Evolutionary conservation across 1,140 invertebrate genomes (phyloP), one percentile per base, ranked within the genome.

Genomic region (Pentalonia nigronervosa): DNA sequence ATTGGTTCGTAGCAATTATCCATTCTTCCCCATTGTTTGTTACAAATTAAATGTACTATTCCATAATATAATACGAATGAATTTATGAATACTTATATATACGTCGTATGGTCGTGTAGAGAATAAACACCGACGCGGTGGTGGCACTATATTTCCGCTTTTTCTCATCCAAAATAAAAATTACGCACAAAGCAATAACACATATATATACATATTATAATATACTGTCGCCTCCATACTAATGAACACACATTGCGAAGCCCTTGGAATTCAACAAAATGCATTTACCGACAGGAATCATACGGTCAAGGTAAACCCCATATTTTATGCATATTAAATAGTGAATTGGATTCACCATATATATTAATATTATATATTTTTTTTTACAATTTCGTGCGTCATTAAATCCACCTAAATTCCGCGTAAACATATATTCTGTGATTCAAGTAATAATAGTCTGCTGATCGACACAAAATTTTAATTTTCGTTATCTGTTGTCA

Each of bases 231-330:
- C 36, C 53, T 56, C 88, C 88, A 89, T 56, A 89, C 50, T 90
- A 90, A 90, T 67, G 53, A 45, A 90, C 89, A 34, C 23, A 45
- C 56, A 67, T 45, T 30, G 89, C n/a, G 41, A 67, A 67, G 89
- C 89, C 89, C 89, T 90, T 67, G 89, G 89, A 90, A 90, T 67
- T 60, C 34, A 25, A 17, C 60, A 45, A 89, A 89, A 53, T 50
- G n/a, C 17, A 89, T 41, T 36, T 53, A 41, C 48, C 50, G 20
- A 36, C 87, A 89, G 36, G 87, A 89, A 41, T 36, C 48, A 56
- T 89, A 90, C 88, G 88, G 88, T 90, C 88, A 90, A 90, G 88
- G 88, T 60, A 45, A 90, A 89, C 87, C 41, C 60, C 30, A 60
- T 56, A 36, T 60, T 53, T n/a, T 76, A 76, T 76, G 60, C n/a